Percentiles rank a stretch among this genome's conserved stretches.
phyloP scores from a whole-genome alignment of 1,140 invertebrate species.

The Nebria ingens region DNA sequence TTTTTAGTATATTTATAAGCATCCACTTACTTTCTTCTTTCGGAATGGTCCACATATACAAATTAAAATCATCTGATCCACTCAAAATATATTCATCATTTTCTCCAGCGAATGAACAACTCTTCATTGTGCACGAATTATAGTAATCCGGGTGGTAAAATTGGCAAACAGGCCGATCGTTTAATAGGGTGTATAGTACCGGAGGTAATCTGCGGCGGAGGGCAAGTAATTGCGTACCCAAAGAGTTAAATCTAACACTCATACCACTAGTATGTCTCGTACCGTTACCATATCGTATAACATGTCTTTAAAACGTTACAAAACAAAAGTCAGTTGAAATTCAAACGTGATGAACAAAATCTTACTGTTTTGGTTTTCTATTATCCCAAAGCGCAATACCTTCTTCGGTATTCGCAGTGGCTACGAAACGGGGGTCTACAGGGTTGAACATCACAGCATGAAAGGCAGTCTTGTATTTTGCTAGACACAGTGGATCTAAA shows the following conservation, averaged over 20 bases:
- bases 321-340: background rate
- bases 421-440: slow-evolving; percentile 64
- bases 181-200: slow-evolving; percentile 64
- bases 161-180: slow-evolving; percentile 58
- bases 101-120: slow-evolving; percentile 85
- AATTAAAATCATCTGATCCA: slow-evolving; percentile 89
- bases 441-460: slow-evolving; percentile 90
- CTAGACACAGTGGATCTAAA: slow-evolving; percentile 52
- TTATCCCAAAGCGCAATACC: slow-evolving; percentile 85
- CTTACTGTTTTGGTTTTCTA: slow-evolving; percentile 69
- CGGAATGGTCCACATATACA: slow-evolving; percentile 90
- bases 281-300: slow-evolving; percentile 60
- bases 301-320: slow-evolving; percentile 39
- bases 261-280: slow-evolving; percentile 70
- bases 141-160: slow-evolving; percentile 90
- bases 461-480: slow-evolving; percentile 61
- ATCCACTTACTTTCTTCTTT: slow-evolving; percentile 41
- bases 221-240: slow-evolving; percentile 69
- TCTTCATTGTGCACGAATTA: slow-evolving; percentile 96
- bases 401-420: slow-evolving; percentile 81
- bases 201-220: slow-evolving; percentile 73
- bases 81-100: slow-evolving; percentile 82
- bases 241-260: slow-evolving; percentile 80
- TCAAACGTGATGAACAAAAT: slow-evolving; percentile 15
- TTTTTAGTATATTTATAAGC: background rate